Evolutionary conservation across 2,113 vertebrate species (phyloP), one percentile per base, ranked within the genome.

Genomic region (Ceuthmochares aereus): DNA sequence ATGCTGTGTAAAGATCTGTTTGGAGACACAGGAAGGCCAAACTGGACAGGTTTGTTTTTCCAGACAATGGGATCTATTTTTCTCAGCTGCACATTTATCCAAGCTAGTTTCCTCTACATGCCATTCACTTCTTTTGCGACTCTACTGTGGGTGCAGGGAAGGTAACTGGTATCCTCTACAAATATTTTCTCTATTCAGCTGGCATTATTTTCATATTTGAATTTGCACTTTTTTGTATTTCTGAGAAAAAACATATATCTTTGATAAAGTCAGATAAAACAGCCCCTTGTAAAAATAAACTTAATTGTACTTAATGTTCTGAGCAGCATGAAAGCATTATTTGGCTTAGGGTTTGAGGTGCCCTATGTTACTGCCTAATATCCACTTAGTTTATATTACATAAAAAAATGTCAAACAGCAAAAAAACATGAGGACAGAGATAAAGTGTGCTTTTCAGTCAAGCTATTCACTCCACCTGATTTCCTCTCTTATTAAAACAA

Each of bases 401-500:
- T 60, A 2, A n/a, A 58, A 49, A 84, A 90, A 75, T 18, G 9
- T 19, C 37, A 91, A 84, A 49, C 42, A 85, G 76, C 75, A 92
- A 72, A 91, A 91, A 83, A 10, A 9, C 36, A 60, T n/a, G 55
- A 87, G 62, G 63, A 84, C 36, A 63, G 74, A 81, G 43, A 68
- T 60, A 47, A 88, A 87, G 17, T 54, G 36, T 91, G 49, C 27
- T 86, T 96, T 95, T 83, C 77, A 84, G 55, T 82, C 40, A 69
- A 90, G 27, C 34, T 25, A 78, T 87, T 91, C 66, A 82, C 40
- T 78, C 67, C 62, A 95, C 55, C 58, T 92, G 60, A 90, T 91
- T 93, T 88, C 29, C 45, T 37, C 22, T 82, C 42, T 63, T 85
- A 55, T 62, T 69, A 89, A 94, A 95, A 92, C 81, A 95, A 68